Base-by-base conservation (phyloP, 2,797 vertebrate species). In the Pitangus sulphuratus region DNA sequence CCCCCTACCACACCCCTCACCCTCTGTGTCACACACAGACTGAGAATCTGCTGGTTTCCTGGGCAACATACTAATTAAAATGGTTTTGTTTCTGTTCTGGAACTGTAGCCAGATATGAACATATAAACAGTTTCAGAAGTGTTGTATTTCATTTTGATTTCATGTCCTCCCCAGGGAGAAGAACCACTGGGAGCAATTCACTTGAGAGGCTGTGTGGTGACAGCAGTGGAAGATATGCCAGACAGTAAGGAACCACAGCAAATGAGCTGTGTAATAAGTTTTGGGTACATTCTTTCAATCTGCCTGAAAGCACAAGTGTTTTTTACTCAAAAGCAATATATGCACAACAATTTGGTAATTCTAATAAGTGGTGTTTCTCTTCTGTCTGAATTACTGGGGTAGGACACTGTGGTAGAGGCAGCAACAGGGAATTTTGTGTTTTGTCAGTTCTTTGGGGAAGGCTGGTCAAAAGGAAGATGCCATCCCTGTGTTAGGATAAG, bases 121-220 rank as follows among this genome's bases (percentile, higher is more conserved):
- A 50, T 8, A 20, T 12, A 26, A 44, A 45, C 7, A 4, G 22
- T 75, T 83, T 72, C 72, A 82, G n/a, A 81, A 92, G 15, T 10
- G 20, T 54, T 82, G 33, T 13, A 22, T 87, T 92, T 86, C 19
- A 69, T 72, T 80, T 62, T 56, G 22, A 42, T 85, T 91, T 84
- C n/a, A 8, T 37, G 7, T 61, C 45, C 69, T 83, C 19, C 39
- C 28, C 57, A 99, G 99, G 98, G 98, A 45, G 99, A 99, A 66
- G 98, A 98, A 15, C 99, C 99, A 14, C 97, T 99, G 78, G 99
- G 99, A 79, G 98, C 99, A 4, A 98, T 99, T 97, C 98, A 98
- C 90, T 97, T 99, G 96, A 98, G 99, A 88, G 99, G 98, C 9
- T 99, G 98, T 2, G 99, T 99, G 86, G 98, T 99, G 84, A 99